Percentiles rank a stretch among this genome's conserved stretches.
phyloP scores from a whole-genome alignment of 2,113 vertebrate genomes.

The Ardeotis arabs region DNA sequence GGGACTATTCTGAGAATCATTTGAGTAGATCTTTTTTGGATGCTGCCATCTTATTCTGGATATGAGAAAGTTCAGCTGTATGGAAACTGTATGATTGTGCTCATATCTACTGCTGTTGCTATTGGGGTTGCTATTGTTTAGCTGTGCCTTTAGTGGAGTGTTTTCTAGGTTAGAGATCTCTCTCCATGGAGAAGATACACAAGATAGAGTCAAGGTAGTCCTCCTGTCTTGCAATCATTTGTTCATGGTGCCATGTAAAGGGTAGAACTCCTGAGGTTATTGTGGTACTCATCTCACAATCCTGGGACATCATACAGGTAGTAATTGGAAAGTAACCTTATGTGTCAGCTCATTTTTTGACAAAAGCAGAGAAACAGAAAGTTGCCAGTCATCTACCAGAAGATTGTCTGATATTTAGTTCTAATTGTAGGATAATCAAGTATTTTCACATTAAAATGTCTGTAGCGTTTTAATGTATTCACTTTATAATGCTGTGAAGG shows the following conservation, averaged over 20 bases:
- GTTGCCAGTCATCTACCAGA: background rate
- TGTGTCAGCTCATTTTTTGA: background rate
- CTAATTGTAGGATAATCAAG: background rate
- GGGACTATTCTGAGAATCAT: background rate
- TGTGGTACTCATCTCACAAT: background rate
- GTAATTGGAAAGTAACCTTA: background rate
- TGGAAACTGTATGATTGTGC: background rate
- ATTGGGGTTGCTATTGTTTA: background rate
- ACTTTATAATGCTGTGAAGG: background rate
- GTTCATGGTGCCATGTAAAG: background rate
- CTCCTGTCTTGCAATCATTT: background rate
- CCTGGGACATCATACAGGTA: background rate
- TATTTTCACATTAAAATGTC: background rate
- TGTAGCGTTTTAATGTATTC: background rate
- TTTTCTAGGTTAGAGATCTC: background rate
- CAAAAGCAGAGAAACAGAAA: background rate
- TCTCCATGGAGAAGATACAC: background rate
- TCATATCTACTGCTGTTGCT: fast-evolving
- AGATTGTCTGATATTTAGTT: background rate
- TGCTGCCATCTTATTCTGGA: background rate
- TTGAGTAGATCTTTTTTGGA: background rate
- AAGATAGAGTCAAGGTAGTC: background rate
- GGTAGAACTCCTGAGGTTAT: background rate
- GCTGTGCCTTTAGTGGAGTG: background rate
- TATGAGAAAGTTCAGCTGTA: background rate